Base-by-base conservation (phyloP, 1,140 invertebrate genomes). In the Drosophila littoralis region DNA sequence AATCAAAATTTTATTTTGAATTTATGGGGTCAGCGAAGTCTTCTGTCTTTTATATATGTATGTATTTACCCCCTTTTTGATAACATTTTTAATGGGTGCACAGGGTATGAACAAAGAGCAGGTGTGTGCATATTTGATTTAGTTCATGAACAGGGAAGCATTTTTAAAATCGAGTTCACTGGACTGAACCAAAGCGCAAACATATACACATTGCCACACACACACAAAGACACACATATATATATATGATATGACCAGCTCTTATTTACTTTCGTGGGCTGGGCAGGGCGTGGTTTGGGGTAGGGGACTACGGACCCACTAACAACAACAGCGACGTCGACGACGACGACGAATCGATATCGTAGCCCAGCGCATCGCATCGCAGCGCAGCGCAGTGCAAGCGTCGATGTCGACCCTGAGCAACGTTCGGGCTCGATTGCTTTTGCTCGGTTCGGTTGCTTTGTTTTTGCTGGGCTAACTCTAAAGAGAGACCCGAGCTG, bases 371-470 rank as follows among this genome's bases (percentile, higher is more conserved):
- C 22, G 22, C 22, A 28, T 28, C 22, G 22, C 22, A 28, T 5
- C 43, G 12, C 60, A 57, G 12, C 35, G 51, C 68, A 45, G 48
- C 33, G 9, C 46, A 54, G 35, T 48, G 40, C 33, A 55, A 17
- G 12, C 28, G 32, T 7, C 13, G 61, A 15, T 50, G 65, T 66
- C 76, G 80, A 76, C 76, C 80, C 80, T 84, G 76, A 75, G 68
- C 51, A 42, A 15, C 22, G 65, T 79, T 82, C 68, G 79, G 71
- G 64, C 77, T 81, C 79, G 65, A 81, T 77, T 76, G 58, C 28
- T 45, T 73, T 33, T 48, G 46, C 22, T 28, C 10, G 63, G 40
- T 57, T 60, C 40, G 67, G 42, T 66, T n/a, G 57, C 35, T 48
- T 48, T 61, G 36, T 42, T 35, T 58, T 73, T 42, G 61, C 28